Conservation (phyloP, 2,113 vertebrate genomes). For the Cyanoliseus patagonus region DNA sequence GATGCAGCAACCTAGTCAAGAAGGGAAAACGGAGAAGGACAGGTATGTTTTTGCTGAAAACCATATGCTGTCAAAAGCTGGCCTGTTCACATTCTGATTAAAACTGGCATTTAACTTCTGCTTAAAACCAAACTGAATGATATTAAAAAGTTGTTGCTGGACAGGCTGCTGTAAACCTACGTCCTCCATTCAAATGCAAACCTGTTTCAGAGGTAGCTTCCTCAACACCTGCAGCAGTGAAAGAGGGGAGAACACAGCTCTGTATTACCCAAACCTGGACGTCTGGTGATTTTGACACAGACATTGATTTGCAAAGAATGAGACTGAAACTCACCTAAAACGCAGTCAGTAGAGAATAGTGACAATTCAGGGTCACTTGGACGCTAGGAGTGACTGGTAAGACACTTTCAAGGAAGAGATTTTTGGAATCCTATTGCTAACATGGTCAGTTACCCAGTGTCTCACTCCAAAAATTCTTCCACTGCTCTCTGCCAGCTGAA, state of each 20-base stretch:
- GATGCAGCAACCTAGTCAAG: not conserved
- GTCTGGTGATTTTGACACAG: not conserved
- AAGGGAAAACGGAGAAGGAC: accelerated
- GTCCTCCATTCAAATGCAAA: accelerated
- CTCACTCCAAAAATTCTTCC: not conserved
- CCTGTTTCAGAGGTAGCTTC: not conserved
- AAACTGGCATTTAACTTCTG: not conserved
- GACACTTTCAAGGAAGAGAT: not conserved
- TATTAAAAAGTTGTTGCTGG: not conserved
- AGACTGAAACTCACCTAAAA: not conserved
- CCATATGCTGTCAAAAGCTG: not conserved
- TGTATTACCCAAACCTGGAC: not conserved
- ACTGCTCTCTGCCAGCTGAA: not conserved
- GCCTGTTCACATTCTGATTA: accelerated
- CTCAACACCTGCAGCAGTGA: not conserved
- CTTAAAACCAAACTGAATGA: not conserved
- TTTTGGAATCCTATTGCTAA: not conserved
- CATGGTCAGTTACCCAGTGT: accelerated
- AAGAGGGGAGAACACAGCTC: not conserved
- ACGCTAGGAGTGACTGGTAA: not conserved
- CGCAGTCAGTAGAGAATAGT: not conserved
- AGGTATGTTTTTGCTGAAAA: not conserved
- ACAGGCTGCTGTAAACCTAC: not conserved
- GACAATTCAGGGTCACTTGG: not conserved
- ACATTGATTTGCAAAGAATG: not conserved